Conservation (phyloP, 2,113 vertebrate genomes). For the Chaetura pelagica region DNA sequence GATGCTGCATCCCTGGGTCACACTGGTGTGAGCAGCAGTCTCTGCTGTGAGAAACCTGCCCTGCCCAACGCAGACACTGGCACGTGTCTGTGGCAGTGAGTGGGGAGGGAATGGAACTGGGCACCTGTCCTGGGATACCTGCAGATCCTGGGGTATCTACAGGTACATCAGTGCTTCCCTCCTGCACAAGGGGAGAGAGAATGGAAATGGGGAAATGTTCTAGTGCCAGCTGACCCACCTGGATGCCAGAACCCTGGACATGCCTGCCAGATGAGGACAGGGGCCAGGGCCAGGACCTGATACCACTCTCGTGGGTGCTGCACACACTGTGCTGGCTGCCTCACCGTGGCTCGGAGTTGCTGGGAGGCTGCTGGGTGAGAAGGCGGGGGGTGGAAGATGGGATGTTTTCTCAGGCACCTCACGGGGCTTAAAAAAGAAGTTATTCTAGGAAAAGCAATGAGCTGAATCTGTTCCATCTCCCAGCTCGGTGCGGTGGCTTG, state of each 20-base stretch:
- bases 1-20: neutral
- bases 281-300: rapidly evolving
- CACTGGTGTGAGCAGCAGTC: rapidly evolving
- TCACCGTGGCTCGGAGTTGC: neutral
- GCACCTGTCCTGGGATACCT: neutral
- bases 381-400: neutral
- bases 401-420: constrained; percentile 31
- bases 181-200: neutral
- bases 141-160: neutral
- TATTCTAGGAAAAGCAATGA: constrained; percentile 46
- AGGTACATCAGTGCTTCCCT: neutral
- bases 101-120: neutral
- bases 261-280: neutral
- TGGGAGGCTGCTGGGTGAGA: neutral
- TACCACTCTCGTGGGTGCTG: rapidly evolving
- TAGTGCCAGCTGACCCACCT: neutral
- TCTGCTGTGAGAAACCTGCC: neutral
- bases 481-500: neutral
- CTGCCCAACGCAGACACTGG: rapidly evolving
- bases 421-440: neutral
- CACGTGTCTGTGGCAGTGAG: rapidly evolving
- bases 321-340: neutral
- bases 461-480: neutral
- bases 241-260: neutral
- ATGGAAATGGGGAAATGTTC: rapidly evolving